These are phyloP conservation scores for Bolinopsis microptera DNA, from an alignment of 37 sponge, comb jelly and placozoan species.

Conservation along the genomic window DNA sequence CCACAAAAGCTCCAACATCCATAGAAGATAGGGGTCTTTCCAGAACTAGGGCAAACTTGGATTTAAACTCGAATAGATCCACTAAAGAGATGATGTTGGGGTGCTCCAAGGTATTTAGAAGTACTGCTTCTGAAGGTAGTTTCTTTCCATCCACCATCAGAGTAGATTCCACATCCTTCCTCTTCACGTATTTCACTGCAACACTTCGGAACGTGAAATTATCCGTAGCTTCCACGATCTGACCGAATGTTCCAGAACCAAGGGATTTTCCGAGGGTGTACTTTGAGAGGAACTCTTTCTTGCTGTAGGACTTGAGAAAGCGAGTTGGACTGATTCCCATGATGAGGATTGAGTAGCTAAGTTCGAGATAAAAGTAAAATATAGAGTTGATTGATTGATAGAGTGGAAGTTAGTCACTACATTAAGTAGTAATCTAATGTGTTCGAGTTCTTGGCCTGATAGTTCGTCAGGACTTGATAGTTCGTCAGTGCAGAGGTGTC, in stretches of 20 bases:
- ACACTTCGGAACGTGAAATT: neutral
- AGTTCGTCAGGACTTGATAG: neutral
- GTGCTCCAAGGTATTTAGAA: conserved; percentile 21
- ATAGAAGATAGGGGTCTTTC: conserved; percentile 16
- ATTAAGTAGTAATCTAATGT: neutral
- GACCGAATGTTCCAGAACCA: conserved; percentile 15
- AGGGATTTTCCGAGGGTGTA: conserved; percentile 13
- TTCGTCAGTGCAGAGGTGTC: neutral
- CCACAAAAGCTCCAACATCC: neutral
- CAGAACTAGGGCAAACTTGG: conserved; percentile 24
- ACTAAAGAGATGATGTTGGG: conserved; percentile 17
- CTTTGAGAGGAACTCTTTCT: conserved; percentile 6
- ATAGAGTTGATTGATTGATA: too few species aligned
- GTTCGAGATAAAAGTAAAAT: neutral
- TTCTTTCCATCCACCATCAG: neutral
- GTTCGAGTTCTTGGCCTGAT: neutral
- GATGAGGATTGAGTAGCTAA: neutral
- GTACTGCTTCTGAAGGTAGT: conserved; percentile 28
- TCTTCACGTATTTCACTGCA: conserved; percentile 7
- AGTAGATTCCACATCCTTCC: neutral
- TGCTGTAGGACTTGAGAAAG: neutral
- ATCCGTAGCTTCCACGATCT: conserved; percentile 15
- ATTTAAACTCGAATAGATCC: conserved; percentile 23
- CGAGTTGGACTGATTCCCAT: neutral
- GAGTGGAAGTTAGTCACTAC: too few species aligned